Evolutionary conservation across 2,888 invertebrate species (phyloP), one percentile per base, ranked within the genome.

Genomic region (Pemphredon lugubris): DNA sequence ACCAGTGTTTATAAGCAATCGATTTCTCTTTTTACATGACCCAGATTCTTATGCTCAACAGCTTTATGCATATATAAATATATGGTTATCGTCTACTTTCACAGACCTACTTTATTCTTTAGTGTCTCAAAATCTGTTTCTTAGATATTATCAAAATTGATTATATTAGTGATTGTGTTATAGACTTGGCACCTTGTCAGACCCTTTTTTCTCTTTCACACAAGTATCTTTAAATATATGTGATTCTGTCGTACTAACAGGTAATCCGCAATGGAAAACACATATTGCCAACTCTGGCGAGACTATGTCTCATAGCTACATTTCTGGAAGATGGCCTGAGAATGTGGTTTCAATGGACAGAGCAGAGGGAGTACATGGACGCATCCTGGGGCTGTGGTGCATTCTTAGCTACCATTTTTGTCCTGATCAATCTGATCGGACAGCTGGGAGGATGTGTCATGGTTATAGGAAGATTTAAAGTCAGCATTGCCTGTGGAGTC

Each of bases 301-400:
- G 99, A 75, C 91, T 99, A 71, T 99, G 98, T 90, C 93, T 99
- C 69, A 98, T 99, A 88, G 97, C 98, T 83, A 99, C 99, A 83
- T 99, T 99, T 92, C 92, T 99, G 73, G 99, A 99, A 91, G 99
- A 99, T 92, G 99, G 99, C 1, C 93, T 99, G 68, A 94, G 99
- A 71, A 99, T 99, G 99, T 99, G 98, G 95, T 96, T 97, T 87
- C 99, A 99, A 90, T 99, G 98, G 98, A 94, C 94, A 58, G 98
- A 99, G 87, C 98, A 98, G 90, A 92, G 97, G 42, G 98, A 98
- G 89, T 99, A 98, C 90, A 98, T 99, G 97, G 95, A 98, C 89
- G 94, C 96, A 92, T 96, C 97, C 11, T 99, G 98, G 99, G 95
- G 96, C 45, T 98, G 98, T 91, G 99, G 99, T 44, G 94, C 94